A percentile compares a stretch with the other conserved stretches of the same genome.
Conservation (phyloP, 2,888 invertebrate genomes). For the Nemoura dubitans region DNA sequence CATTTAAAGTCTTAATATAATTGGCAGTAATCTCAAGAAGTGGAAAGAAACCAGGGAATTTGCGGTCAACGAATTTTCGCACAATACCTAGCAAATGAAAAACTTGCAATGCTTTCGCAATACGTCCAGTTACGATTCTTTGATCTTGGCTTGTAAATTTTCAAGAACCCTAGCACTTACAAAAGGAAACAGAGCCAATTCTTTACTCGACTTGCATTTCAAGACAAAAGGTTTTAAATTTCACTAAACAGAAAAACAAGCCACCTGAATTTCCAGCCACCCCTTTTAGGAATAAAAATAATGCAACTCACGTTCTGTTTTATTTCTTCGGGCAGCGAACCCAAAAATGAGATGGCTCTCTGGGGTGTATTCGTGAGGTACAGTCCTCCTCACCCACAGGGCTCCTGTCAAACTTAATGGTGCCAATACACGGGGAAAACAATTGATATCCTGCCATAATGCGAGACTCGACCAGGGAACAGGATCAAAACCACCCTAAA, state of each 20-base stretch:
- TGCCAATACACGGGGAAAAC: background rate
- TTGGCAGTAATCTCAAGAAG: background rate
- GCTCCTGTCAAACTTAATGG: background rate
- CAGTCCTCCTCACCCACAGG: background rate
- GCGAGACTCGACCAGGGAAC: no score
- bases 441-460: background rate
- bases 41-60: background rate
- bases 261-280: background rate
- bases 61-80: background rate
- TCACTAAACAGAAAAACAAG: background rate
- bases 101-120: background rate
- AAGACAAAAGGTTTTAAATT: background rate
- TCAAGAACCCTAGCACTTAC: no score
- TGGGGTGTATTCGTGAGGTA: conserved; percentile 17
- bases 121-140: no score
- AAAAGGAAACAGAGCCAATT: no score
- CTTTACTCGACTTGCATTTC: no score
- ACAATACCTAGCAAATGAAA: background rate
- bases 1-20: background rate
- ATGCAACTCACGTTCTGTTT: background rate
- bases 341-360: conserved; percentile 45
- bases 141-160: no score
- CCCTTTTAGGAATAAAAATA: background rate
- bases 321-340: conserved; percentile 42
- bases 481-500: no score